Evolutionary conservation across 2,888 invertebrate genomes (phyloP).

Genomic region (Leptinotarsa peninsularis): DNA sequence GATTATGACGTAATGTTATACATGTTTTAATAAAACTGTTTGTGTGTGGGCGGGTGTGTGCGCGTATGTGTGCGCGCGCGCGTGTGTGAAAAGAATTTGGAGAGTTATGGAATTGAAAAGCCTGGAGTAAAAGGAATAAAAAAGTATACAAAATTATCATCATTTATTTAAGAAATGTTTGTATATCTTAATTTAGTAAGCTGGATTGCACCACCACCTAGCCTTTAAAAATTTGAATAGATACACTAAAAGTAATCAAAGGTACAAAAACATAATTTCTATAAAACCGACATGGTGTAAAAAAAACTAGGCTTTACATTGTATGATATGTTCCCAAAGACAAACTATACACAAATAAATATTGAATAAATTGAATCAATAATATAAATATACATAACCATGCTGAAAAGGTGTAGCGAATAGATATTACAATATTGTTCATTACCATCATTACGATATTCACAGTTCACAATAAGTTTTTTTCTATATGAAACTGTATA

Average conservation of each 20-base stretch:
- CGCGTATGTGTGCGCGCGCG: too few species aligned
- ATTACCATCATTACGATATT: too few species aligned
- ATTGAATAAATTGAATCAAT: neutral
- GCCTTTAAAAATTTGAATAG: constrained; percentile 59
- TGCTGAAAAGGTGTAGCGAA: neutral
- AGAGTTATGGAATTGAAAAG: neutral
- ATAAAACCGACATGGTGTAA: constrained; percentile 39
- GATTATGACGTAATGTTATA: too few species aligned
- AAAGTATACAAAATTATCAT: constrained; percentile 2
- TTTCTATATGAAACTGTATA: too few species aligned
- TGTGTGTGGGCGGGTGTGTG: too few species aligned
- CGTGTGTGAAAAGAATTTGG: too few species aligned
- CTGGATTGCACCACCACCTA: constrained; percentile 65
- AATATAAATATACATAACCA: neutral
- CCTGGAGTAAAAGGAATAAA: neutral
- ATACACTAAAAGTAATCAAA: constrained; percentile 44
- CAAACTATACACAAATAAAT: constrained; percentile 39
- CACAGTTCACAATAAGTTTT: too few species aligned
- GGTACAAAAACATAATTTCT: constrained; percentile 44
- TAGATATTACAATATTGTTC: neutral
- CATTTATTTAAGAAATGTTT: constrained; percentile 14
- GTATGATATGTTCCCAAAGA: constrained; percentile 49
- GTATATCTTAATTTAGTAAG: constrained; percentile 58
- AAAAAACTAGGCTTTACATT: constrained; percentile 46
- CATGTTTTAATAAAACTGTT: too few species aligned